Conservation (phyloP, 2,888 invertebrate species). For the Cylindroiulus punctatus region DNA sequence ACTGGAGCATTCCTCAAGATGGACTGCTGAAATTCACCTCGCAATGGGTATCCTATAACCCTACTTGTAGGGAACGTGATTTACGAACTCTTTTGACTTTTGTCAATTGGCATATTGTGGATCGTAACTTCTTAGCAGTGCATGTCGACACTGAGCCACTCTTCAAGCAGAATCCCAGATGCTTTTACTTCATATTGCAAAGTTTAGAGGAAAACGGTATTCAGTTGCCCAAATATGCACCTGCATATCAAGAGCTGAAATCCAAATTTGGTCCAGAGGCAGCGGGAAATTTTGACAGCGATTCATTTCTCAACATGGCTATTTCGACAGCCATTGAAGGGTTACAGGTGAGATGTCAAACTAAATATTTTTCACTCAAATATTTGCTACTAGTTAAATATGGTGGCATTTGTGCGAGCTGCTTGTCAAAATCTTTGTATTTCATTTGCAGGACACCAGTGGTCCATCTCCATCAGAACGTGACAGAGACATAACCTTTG, state of each 20-base stretch:
- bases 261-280: conserved; percentile 58
- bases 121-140: conserved; percentile 69
- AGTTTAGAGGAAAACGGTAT: conserved; percentile 69
- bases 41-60: conserved; percentile 70
- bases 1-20: conserved; percentile 64
- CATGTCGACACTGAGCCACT: conserved; percentile 72
- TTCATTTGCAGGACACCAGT: conserved; percentile 40
- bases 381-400: not conserved
- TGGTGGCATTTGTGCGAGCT: not conserved
- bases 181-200: conserved; percentile 71
- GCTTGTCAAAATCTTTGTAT: not conserved
- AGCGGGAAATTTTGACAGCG: conserved; percentile 60
- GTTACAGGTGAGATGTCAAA: conserved; percentile 60
- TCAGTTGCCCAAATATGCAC: conserved; percentile 66
- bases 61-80: conserved; percentile 69
- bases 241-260: conserved; percentile 59
- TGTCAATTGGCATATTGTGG: conserved; percentile 68
- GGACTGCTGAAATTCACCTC: conserved; percentile 69
- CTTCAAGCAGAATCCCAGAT: conserved; percentile 71
- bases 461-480: conserved; percentile 52
- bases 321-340: conserved; percentile 64
- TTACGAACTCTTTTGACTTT: conserved; percentile 70
- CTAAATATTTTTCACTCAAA: not conserved
- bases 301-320: conserved; percentile 64
- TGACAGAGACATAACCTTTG: conserved; percentile 52